These are phyloP conservation scores for Ranitomeya imitator DNA, from an alignment of 2,113 vertebrate genomes.

Conservation along the genomic window DNA sequence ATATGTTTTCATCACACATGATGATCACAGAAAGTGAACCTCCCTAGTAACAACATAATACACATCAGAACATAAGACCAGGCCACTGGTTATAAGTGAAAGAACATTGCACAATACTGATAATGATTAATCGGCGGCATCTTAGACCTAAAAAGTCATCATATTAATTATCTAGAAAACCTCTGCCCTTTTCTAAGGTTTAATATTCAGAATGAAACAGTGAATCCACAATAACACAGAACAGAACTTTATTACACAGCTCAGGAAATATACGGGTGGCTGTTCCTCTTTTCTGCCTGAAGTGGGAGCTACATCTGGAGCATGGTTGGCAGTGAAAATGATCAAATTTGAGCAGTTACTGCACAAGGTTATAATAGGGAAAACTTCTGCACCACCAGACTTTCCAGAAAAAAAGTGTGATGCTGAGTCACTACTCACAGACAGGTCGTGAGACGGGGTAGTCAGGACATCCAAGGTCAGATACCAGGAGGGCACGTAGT, in stretches of 20 bases:
- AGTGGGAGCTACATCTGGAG: no score
- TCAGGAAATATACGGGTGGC: no score
- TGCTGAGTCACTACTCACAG: no score
- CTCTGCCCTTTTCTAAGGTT: background rate
- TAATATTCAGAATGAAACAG: background rate
- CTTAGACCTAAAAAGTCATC: background rate
- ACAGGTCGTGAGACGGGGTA: no score
- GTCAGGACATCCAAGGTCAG: no score
- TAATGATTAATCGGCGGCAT: background rate
- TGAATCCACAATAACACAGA: background rate
- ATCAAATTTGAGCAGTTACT: no score
- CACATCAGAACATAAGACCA: background rate
- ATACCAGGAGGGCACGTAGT: no score
- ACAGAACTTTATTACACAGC: no score
- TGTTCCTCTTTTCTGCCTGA: background rate
- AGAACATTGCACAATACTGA: background rate
- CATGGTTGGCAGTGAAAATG: no score
- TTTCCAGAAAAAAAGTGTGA: no score
- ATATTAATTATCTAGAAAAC: background rate
- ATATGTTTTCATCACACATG: background rate
- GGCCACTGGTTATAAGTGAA: background rate
- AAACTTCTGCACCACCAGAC: no score
- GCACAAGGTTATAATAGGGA: no score
- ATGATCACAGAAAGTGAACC: conserved; percentile 36
- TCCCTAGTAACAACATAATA: conserved; percentile 5